Percentiles rank a stretch among this genome's conserved stretches.
These are phyloP conservation scores for Thymelicus sylvestris DNA, from an alignment of 2,888 invertebrate species.

Conservation along the genomic window DNA sequence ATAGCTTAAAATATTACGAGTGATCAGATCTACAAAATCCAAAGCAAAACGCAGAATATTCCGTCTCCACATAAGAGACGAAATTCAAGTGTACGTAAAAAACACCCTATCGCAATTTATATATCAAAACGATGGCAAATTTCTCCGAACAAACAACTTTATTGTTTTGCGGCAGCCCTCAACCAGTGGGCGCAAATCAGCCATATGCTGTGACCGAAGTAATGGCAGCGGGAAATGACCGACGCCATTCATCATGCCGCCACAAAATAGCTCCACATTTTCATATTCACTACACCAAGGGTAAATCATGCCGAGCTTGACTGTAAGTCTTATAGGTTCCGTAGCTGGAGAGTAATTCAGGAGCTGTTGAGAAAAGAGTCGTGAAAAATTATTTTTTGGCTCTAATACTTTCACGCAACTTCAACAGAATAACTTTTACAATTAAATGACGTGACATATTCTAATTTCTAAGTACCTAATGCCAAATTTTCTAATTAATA, in stretches of 20 bases:
- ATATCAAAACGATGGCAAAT: conserved; percentile 3
- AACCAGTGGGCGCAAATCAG: conserved; percentile 51
- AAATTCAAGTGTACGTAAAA: not conserved
- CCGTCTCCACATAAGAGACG: no score
- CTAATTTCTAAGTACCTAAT: no score
- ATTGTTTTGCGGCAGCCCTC: conserved; percentile 38
- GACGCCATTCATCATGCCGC: conserved; percentile 71
- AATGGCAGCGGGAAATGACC: conserved; percentile 69
- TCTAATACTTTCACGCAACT: no score
- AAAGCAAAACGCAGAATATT: no score
- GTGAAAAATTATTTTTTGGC: no score
- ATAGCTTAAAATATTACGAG: no score
- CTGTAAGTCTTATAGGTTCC: conserved; percentile 4
- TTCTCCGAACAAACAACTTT: conserved; percentile 41
- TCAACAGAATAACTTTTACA: no score
- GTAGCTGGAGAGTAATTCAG: conserved; percentile 7
- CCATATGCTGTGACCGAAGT: conserved; percentile 75
- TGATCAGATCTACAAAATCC: no score
- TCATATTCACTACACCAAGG: conserved; percentile 52
- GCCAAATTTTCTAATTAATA: no score
- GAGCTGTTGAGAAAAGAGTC: not conserved
- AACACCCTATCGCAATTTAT: not conserved
- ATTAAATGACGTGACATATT: no score
- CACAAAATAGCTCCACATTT: conserved; percentile 64
- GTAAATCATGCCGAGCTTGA: conserved; percentile 4